Conservation (phyloP, 2,888 invertebrate species). For the Orchestes rusci region DNA sequence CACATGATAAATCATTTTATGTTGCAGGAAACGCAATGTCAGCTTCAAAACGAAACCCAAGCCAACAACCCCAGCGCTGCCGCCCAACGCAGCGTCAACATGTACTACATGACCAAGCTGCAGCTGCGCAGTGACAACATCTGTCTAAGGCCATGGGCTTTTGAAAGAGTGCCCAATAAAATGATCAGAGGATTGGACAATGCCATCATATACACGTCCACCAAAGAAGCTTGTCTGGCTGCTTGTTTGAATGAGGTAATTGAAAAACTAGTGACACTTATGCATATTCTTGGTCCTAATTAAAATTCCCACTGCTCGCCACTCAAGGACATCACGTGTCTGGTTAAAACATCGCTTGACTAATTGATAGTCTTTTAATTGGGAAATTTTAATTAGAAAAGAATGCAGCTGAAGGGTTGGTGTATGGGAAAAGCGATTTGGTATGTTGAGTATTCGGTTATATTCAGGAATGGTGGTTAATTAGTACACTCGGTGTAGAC, state of each 20-base stretch:
- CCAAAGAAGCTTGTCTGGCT: slow-evolving; percentile 88
- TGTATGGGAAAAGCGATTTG: no score
- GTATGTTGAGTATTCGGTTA: no score
- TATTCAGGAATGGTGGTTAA: no score
- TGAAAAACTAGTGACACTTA: no score
- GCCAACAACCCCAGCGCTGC: slow-evolving; percentile 82
- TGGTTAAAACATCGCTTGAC: no score
- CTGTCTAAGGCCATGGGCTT: slow-evolving; percentile 86
- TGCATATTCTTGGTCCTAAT: slow-evolving; percentile 5
- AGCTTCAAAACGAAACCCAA: slow-evolving; percentile 83
- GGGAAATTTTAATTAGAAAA: no score
- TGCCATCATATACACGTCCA: slow-evolving; percentile 86
- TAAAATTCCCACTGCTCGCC: no score
- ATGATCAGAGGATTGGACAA: slow-evolving; percentile 86
- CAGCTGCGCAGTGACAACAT: slow-evolving; percentile 87
- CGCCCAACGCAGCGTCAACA: slow-evolving; percentile 78
- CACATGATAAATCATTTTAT: neutral
- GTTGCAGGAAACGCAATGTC: slow-evolving; percentile 40
- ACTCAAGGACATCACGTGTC: no score
- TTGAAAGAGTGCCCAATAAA: slow-evolving; percentile 89
- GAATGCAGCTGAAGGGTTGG: no score
- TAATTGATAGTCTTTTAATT: no score
- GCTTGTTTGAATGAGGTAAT: slow-evolving; percentile 84
- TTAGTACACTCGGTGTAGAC: no score
- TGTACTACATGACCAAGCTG: slow-evolving; percentile 93